These are phyloP conservation scores for Cryptus armator DNA, from an alignment of 2,888 invertebrate genomes.

Conservation along the genomic window DNA sequence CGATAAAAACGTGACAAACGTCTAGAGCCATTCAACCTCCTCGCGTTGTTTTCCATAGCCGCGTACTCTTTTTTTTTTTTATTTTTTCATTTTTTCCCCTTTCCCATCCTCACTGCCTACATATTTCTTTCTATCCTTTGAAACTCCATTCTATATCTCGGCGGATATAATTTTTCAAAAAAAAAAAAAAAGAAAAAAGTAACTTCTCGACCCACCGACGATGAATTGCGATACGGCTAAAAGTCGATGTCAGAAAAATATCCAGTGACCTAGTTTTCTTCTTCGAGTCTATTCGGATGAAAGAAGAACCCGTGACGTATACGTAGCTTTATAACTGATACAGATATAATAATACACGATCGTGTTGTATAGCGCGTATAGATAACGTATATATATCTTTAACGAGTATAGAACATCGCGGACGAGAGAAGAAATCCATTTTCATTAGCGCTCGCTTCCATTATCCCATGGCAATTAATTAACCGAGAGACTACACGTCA, in stretches of 20 bases:
- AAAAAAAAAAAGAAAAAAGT: constrained; percentile 20
- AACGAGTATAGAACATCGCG: constrained; percentile 14
- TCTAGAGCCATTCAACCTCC: constrained; percentile 50
- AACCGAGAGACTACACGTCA: constrained; percentile 56
- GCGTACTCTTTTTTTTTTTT: background rate
- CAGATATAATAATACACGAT: background rate
- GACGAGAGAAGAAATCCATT: constrained; percentile 51
- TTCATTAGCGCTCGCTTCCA: constrained; percentile 53
- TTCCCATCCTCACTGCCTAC: background rate
- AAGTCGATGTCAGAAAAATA: constrained; percentile 45
- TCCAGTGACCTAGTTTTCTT: constrained; percentile 42
- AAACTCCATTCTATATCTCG: constrained; percentile 22
- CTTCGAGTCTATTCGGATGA: background rate
- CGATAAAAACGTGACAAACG: constrained; percentile 68
- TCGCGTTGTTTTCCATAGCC: constrained; percentile 40
- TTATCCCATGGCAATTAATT: constrained; percentile 69
- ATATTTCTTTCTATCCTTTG: constrained; percentile 29
- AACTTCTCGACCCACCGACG: constrained; percentile 13
- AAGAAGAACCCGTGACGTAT: constrained; percentile 27
- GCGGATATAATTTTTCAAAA: constrained; percentile 44
- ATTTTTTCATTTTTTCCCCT: constrained; percentile 1
- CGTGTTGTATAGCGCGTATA: background rate
- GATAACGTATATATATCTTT: constrained; percentile 14
- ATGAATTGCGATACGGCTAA: constrained; percentile 39
- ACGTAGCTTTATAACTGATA: background rate